Percentiles rank a stretch among this genome's conserved stretches.
Evolutionary conservation across 2,113 vertebrate genomes (phyloP).

Genomic region (Apeltes quadracus): DNA sequence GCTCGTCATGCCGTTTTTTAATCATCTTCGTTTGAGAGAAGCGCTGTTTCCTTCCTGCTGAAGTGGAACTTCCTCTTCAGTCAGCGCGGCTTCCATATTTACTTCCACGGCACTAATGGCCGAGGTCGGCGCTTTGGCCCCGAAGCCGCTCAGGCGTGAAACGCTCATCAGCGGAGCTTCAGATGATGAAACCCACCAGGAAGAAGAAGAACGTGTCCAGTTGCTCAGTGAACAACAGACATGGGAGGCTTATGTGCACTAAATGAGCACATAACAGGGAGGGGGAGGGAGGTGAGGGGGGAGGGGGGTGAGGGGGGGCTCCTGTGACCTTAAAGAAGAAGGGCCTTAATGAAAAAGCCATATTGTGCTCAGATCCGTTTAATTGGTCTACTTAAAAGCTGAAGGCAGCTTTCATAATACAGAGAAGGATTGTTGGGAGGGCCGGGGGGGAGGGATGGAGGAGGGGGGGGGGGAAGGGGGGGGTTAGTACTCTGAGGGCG

Average conservation of each 20-base stretch:
- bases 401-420: background rate
- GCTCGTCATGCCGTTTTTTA: slow-evolving; percentile 49
- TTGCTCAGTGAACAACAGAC: background rate
- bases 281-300: no score
- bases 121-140: slow-evolving; percentile 26
- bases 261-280: no score
- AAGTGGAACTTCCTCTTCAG: slow-evolving; percentile 37
- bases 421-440: background rate
- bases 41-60: slow-evolving; percentile 13
- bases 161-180: slow-evolving; percentile 49
- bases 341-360: background rate
- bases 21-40: slow-evolving; percentile 52
- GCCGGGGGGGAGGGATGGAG: background rate
- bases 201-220: background rate
- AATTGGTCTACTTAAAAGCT: background rate
- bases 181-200: slow-evolving; percentile 26
- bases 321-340: background rate
- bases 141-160: slow-evolving; percentile 40
- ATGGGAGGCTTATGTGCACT: no score
- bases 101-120: slow-evolving; percentile 58
- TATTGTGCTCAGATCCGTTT: background rate
- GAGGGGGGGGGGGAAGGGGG: slow-evolving; percentile 38
- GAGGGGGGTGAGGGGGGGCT: background rate
- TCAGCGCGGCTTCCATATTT: slow-evolving; percentile 42
- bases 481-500: slow-evolving; percentile 35